These are phyloP conservation scores for Mechanitis messenoides DNA, from an alignment of 2,888 invertebrate species.

Conservation along the genomic window DNA sequence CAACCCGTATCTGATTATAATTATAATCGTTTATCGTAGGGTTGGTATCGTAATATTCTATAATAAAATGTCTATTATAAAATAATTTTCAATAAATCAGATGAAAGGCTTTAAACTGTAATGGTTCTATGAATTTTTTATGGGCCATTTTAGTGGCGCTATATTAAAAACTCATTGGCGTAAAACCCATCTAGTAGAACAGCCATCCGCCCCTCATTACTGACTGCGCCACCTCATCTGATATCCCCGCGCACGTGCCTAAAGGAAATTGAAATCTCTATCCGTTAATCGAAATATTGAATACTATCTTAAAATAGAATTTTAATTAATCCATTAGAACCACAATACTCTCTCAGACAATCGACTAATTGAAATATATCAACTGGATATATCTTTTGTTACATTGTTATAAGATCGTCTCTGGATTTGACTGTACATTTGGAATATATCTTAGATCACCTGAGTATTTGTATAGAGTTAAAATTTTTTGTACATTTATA, in stretches of 20 bases:
- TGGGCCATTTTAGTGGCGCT: conserved; percentile 31
- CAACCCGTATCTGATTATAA: background rate
- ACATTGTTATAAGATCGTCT: too few species aligned
- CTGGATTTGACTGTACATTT: too few species aligned
- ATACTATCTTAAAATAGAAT: conserved; percentile 48
- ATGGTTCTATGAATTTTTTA: conserved; percentile 13
- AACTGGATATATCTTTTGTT: too few species aligned
- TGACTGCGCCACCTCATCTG: conserved; percentile 68
- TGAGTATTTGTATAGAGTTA: too few species aligned
- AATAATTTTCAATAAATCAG: conserved; percentile 4
- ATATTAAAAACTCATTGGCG: conserved; percentile 64
- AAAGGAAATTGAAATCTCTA: conserved; percentile 76
- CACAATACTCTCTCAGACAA: conserved; percentile 3
- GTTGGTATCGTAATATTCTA: background rate
- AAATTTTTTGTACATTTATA: too few species aligned
- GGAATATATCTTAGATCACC: too few species aligned
- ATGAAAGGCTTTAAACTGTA: conserved; percentile 7
- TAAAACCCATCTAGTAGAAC: conserved; percentile 70
- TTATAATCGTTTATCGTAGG: background rate
- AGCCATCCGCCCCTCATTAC: conserved; percentile 75
- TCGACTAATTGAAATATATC: background rate
- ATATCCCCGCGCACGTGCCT: conserved; percentile 73
- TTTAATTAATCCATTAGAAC: conserved; percentile 45
- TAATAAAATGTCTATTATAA: conserved; percentile 1
- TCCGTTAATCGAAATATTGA: conserved; percentile 73